Evolutionary conservation across 2,113 vertebrate species (phyloP), one percentile per base, ranked within the genome.

Genomic region (Myrmecobius fasciatus): DNA sequence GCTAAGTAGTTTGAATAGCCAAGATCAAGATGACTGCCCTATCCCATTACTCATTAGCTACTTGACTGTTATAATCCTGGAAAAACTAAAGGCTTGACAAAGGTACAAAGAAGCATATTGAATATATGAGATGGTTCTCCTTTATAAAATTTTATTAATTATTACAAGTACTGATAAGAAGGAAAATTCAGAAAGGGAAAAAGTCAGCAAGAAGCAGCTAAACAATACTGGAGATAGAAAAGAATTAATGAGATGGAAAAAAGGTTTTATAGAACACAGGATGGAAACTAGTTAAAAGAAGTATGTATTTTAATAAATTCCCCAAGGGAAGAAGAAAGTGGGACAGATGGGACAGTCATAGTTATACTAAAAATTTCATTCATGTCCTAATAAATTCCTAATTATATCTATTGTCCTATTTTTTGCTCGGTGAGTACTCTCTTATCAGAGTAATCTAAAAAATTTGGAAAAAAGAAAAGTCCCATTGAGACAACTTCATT

Each of bases 311-410:
- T 97, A 97, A 97, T 91, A 91, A 93, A 95, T 95, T 97, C 97
- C 98, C 97, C 97, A 51, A 88, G 98, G 97, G 98, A 97, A 97
- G 92, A 95, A 54, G 96, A 97, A 98, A 98, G 93, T 97, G 90
- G 98, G 97, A 92, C 97, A 97, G 97, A 94, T 67, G 92, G 49
- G 89, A 36, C 47, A 43, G 26, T 94, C 91, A 94, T 96, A 89
- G 92, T 52, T 91, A 93, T 51, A 95, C 93, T 96, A 49, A 92
- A 96, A 92, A 96, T 95, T 93, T 96, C 97, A 95, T 95, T 93
- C 92, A 53, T 96, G 91, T 95, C 95, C 89, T 90, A 17, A 93
- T 91, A 53, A 7, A 90, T 54, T 92, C 88, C 96, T 97, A 96
- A 97, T 97, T 97, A 95, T 94, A 95, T 67, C 56, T 97, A 90